phyloP scores from a whole-genome alignment of 2,797 vertebrate species.

The Oryzias dopingdopingensis region DNA sequence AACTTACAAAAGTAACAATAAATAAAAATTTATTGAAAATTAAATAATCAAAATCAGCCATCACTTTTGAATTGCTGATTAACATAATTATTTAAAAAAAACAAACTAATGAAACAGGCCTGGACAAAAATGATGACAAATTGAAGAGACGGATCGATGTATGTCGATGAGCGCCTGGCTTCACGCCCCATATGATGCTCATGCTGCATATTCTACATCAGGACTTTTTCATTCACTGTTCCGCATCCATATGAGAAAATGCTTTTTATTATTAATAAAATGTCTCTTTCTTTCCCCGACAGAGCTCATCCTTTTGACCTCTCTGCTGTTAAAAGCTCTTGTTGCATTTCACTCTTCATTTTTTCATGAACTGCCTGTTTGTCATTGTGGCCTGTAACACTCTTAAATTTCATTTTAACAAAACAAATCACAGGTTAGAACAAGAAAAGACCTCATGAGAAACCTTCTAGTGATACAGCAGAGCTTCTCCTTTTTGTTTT shows the following conservation, averaged over 20 bases:
- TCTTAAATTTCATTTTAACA: constrained; percentile 40
- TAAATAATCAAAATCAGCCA: too few relatives aligned
- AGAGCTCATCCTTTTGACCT: constrained; percentile 61
- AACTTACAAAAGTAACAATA: too few relatives aligned
- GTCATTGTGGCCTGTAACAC: constrained; percentile 50
- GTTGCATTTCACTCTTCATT: constrained; percentile 68
- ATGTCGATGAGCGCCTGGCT: background rate
- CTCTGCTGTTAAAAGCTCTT: constrained; percentile 70
- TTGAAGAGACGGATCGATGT: too few relatives aligned
- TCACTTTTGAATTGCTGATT: too few relatives aligned
- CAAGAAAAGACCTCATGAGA: constrained; percentile 37
- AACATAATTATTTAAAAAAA: too few relatives aligned
- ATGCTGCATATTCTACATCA: constrained; percentile 42
- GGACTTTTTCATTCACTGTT: constrained; percentile 46
- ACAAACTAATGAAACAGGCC: too few relatives aligned
- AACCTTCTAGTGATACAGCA: constrained; percentile 10
- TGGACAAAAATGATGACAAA: too few relatives aligned
- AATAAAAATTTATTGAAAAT: too few relatives aligned
- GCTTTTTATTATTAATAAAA: constrained; percentile 71
- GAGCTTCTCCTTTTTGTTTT: background rate
- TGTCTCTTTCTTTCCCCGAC: constrained; percentile 26
- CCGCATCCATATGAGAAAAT: constrained; percentile 44
- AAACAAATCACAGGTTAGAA: constrained; percentile 54
- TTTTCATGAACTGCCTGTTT: constrained; percentile 73
- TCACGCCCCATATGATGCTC: constrained; percentile 2